Base-by-base conservation (phyloP, 2,888 invertebrate species). In the Eucriotettix oculatus region DNA sequence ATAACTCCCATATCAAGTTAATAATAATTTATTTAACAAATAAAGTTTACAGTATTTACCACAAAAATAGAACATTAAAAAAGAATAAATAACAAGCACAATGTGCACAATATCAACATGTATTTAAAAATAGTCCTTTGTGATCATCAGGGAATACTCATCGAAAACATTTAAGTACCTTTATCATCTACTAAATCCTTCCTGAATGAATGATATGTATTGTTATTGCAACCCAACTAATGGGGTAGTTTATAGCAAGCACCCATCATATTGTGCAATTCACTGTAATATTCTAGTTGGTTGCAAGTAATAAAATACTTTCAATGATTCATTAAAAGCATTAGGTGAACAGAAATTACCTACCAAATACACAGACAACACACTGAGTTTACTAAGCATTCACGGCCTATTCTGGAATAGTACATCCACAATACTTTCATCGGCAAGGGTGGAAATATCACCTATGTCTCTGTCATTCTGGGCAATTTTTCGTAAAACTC, bases 401-500 rank as follows among this genome's bases (percentile, higher is more conserved):
- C 16, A 66, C 57, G 87, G 88, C 69, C 86, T 79, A 67, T 84
- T 82, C 61, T 83, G 79, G 71, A 92, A 89, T 40, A 94, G 78
- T 64, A 84, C 76, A 44, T 88, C 89, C 29, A 97, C 86, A 62
- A 96, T 87, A n/a, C 80, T 76, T 67, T 90, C 90, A 70, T 99
- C 98, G 42, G 96, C 95, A 66, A 99, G 76, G 0, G 98, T 97
- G 55, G 95, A 90, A 1, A 84, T 85, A 74, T 99, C 98, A 7
- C 99, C 99, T 52, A 98, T 83, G 66, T 95, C 85, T 56, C 76
- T 78, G 71, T 97, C 95, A 52, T 91, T 90, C 2, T 87, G 75
- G 0, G 98, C 97, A 14, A 99, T 86, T 76, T 97, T 95, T 64
- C 96, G 81, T 63, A 99, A 77, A 61, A 99, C 88, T 65, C 99